These are phyloP conservation scores for Suncus etruscus DNA, from an alignment of 2,113 vertebrate species.

Conservation along the genomic window DNA sequence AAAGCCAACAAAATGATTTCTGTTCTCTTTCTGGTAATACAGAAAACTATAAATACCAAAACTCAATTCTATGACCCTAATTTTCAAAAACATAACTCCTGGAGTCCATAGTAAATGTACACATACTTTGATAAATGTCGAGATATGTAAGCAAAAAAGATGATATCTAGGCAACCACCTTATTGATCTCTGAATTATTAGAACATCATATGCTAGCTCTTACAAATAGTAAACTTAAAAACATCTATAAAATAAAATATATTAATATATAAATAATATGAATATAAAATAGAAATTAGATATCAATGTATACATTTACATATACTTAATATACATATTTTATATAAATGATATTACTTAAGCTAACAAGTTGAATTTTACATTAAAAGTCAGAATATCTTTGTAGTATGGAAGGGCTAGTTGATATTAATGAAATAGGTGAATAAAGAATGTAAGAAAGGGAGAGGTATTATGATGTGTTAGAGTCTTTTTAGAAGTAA, in stretches of 20 bases:
- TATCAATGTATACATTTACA: no score
- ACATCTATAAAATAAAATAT: conserved; percentile 41
- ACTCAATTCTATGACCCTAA: conserved; percentile 6
- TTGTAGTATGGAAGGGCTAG: no score
- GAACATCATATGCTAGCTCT: neutral
- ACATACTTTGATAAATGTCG: conserved; percentile 6
- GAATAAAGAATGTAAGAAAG: neutral
- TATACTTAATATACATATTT: neutral
- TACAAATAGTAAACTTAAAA: conserved; percentile 20
- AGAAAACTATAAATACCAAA: conserved; percentile 56
- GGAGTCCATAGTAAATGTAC: neutral
- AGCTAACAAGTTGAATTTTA: neutral
- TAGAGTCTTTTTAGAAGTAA: neutral
- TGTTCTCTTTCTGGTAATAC: conserved; percentile 7
- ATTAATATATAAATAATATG: neutral
- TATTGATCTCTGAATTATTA: conserved; percentile 30
- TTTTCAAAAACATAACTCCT: conserved; percentile 49
- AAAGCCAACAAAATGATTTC: conserved; percentile 60
- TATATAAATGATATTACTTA: neutral
- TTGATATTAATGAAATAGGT: neutral
- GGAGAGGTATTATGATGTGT: neutral
- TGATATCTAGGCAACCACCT: conserved; percentile 37
- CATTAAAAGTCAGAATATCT: neutral
- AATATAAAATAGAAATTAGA: conserved; percentile 13
- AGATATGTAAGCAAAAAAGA: neutral